Conservation (phyloP, 2,888 invertebrate genomes). For the Caenorhabditis zanzibari region DNA sequence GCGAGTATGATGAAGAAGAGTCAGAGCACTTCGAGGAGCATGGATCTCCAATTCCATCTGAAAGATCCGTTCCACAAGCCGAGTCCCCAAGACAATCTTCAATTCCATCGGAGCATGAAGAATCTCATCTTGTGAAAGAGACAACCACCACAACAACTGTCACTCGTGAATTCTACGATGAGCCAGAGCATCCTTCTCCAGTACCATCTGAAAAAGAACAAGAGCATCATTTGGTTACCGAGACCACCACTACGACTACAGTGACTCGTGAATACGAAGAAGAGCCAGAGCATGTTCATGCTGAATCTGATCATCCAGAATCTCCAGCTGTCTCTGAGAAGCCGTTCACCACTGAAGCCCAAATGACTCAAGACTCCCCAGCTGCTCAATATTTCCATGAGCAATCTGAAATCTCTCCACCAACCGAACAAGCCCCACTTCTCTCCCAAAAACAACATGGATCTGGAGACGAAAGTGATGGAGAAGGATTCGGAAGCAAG, state of each 20-base stretch:
- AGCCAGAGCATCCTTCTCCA: conserved; percentile 9
- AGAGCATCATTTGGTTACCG: background rate
- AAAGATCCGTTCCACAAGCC: too few species aligned
- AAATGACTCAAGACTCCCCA: conserved; percentile 7
- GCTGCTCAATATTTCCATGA: conserved; percentile 45
- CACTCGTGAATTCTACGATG: conserved; percentile 28
- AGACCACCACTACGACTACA: conserved; percentile 55
- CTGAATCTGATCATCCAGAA: conserved; percentile 31
- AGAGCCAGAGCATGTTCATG: conserved; percentile 31
- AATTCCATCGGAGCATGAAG: conserved; percentile 26
- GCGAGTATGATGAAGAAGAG: conserved; percentile 25
- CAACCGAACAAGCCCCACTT: conserved; percentile 45
- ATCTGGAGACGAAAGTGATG: conserved; percentile 55
- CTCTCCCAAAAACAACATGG: conserved; percentile 42
- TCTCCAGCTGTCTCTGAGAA: conserved; percentile 34
- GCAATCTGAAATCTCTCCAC: conserved; percentile 23
- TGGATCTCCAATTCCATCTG: conserved; percentile 4
- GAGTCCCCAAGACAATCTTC: conserved; percentile 11
- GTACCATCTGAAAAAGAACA: conserved; percentile 3
- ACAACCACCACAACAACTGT: conserved; percentile 47
- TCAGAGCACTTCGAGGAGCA: background rate
- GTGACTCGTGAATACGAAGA: conserved; percentile 53
- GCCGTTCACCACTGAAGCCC: conserved; percentile 22
- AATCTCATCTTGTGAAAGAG: conserved; percentile 34
- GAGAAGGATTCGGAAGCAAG: conserved; percentile 67